A percentile compares a stretch with the other conserved stretches of the same genome.
Conservation (phyloP, 2,797 vertebrate genomes). For the Linurgus olivaceus region DNA sequence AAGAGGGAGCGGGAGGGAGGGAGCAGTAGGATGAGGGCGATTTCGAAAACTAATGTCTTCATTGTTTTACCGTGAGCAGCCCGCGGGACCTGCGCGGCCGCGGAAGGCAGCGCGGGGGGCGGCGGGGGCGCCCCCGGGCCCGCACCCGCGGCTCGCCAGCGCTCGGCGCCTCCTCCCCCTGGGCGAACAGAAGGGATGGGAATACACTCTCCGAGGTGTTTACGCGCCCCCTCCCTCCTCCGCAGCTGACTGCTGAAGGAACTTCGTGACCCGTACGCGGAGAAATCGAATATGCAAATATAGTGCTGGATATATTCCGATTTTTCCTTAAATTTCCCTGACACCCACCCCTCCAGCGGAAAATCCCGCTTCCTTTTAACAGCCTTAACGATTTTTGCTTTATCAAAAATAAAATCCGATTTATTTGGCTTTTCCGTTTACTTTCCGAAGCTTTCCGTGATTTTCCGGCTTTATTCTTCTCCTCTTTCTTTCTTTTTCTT, state of each 20-base stretch:
- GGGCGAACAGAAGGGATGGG: not conserved
- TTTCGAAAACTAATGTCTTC: constrained; percentile 84
- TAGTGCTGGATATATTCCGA: not conserved
- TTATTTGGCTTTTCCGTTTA: constrained; percentile 23
- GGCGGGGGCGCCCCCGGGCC: not conserved
- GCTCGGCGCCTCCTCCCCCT: not conserved
- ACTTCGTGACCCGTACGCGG: not conserved
- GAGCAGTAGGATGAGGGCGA: not conserved
- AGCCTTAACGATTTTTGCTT: not conserved
- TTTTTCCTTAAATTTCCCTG: not conserved
- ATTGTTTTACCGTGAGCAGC: constrained; percentile 89
- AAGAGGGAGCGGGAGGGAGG: constrained; percentile 52
- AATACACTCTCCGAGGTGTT: not conserved
- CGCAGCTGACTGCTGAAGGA: not conserved
- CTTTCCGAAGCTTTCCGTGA: constrained; percentile 6
- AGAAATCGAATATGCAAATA: not conserved
- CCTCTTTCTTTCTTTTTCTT: not conserved
- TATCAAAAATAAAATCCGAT: not conserved
- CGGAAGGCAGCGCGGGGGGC: constrained; percentile 67
- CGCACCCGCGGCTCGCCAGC: not conserved
- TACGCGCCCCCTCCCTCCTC: not conserved
- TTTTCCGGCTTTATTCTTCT: constrained; percentile 35
- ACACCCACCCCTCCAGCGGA: not conserved
- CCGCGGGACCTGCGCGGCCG: constrained; percentile 79
- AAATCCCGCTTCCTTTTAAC: not conserved